Evolutionary conservation across 2,113 vertebrate species (phyloP).

Genomic region (Crypturellus undulatus): DNA sequence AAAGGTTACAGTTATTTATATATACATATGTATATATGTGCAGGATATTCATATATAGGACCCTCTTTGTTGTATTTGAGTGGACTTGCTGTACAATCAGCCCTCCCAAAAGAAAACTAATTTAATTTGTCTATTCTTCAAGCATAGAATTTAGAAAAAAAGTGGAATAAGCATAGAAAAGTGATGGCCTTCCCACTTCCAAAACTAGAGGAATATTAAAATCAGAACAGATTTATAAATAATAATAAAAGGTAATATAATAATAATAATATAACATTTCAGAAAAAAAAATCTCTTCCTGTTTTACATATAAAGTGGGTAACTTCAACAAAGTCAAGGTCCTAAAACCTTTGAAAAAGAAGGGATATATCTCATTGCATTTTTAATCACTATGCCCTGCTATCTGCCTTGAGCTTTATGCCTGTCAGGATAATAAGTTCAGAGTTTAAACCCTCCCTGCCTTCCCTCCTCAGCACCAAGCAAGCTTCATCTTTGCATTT

Average conservation of each 20-base stretch:
- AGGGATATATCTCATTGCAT: not conserved
- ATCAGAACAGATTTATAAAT: not conserved
- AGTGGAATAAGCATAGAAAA: not conserved
- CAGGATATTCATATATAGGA: not conserved
- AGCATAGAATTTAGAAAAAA: not conserved
- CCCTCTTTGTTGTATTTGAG: not conserved
- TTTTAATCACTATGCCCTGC: not conserved
- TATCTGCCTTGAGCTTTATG: not conserved
- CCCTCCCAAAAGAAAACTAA: not conserved
- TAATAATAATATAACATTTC: accelerated
- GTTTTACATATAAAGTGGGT: not conserved
- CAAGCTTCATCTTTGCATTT: not conserved
- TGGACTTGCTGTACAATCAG: not conserved
- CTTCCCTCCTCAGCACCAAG: not conserved
- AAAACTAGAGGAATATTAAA: not conserved
- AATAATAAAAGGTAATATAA: not conserved
- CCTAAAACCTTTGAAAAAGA: not conserved
- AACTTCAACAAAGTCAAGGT: not conserved
- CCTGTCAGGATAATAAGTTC: accelerated
- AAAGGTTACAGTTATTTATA: not conserved
- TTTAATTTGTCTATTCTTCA: not conserved
- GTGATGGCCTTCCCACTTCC: not conserved
- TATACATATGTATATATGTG: not conserved
- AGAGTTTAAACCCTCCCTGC: not conserved
- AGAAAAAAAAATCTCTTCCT: not conserved